Conservation (phyloP, 2,888 invertebrate genomes). For the Chaitophorus viminalis region DNA sequence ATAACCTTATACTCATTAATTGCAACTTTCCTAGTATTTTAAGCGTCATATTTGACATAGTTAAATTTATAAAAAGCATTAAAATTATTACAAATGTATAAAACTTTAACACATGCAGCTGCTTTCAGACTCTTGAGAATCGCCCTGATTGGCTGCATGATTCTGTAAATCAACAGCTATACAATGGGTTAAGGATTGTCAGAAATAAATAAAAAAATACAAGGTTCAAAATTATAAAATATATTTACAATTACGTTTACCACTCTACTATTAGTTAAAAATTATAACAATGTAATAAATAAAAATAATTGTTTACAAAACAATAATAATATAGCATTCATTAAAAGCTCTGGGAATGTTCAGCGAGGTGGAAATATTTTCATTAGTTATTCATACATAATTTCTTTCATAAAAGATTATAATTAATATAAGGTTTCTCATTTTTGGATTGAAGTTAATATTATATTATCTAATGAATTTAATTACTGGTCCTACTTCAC, state of each 20-base stretch:
- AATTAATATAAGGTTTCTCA: conserved; percentile 12
- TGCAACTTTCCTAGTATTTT: conserved; percentile 21
- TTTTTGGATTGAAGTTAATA: conserved; percentile 21
- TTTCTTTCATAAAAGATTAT: conserved; percentile 9
- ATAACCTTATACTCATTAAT: background rate
- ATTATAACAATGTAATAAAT: conserved; percentile 54
- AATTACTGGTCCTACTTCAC: conserved; percentile 11
- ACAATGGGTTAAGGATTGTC: conserved; percentile 35
- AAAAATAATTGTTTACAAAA: conserved; percentile 60
- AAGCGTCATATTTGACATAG: conserved; percentile 11
- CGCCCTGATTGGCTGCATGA: conserved; percentile 81
- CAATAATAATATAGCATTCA: conserved; percentile 48
- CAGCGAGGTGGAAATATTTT: conserved; percentile 29
- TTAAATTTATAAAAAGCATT: conserved; percentile 50
- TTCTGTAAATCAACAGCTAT: conserved; percentile 85
- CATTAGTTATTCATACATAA: conserved; percentile 28
- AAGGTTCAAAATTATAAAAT: conserved; percentile 60
- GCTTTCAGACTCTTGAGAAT: conserved; percentile 82
- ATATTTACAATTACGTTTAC: conserved; percentile 56
- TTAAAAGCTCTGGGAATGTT: conserved; percentile 56
- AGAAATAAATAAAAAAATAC: conserved; percentile 23
- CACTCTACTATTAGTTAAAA: conserved; percentile 53
- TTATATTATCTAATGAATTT: background rate
- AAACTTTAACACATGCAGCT: conserved; percentile 82
- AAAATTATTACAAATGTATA: conserved; percentile 46